Evolutionary conservation across 1,140 invertebrate genomes (phyloP).

Genomic region (Lysiphlebus fabarum): DNA sequence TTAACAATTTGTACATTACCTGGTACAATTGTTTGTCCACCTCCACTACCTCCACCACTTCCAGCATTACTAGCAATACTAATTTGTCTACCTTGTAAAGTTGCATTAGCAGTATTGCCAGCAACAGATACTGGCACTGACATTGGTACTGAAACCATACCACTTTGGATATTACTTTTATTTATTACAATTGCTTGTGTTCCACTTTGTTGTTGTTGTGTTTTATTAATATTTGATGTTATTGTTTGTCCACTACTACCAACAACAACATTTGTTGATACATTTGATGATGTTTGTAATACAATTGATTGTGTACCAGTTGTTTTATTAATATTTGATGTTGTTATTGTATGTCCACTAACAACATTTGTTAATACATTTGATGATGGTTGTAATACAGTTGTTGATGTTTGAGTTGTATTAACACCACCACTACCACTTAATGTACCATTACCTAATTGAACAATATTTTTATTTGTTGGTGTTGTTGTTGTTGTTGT

Average conservation of each 20-base stretch:
- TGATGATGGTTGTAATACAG: slow-evolving; percentile 41
- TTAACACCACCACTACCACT: slow-evolving; percentile 14
- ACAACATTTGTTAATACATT: slow-evolving; percentile 40
- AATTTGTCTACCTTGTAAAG: slow-evolving; percentile 57
- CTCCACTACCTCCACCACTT: no score
- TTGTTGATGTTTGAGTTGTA: slow-evolving; percentile 27
- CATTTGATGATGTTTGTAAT: slow-evolving; percentile 41
- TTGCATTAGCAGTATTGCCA: slow-evolving; percentile 47
- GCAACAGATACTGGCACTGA: slow-evolving; percentile 60
- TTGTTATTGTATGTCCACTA: slow-evolving; percentile 32
- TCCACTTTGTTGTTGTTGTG: slow-evolving; percentile 47
- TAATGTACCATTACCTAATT: slow-evolving; percentile 48
- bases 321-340: slow-evolving; percentile 54
- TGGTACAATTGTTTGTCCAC: slow-evolving; percentile 58
- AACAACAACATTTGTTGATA: slow-evolving; percentile 41
- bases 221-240: slow-evolving; percentile 55
- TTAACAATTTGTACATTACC: slow-evolving; percentile 84
- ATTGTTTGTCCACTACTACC: slow-evolving; percentile 34
- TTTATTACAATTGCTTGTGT: slow-evolving; percentile 69
- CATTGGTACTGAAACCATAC: slow-evolving; percentile 68
- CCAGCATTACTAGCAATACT: slow-evolving; percentile 41
- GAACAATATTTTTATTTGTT: slow-evolving; percentile 56
- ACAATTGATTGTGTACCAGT: slow-evolving; percentile 33
- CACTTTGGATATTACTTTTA: slow-evolving; percentile 60
- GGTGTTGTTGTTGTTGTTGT: no score